Base-by-base conservation (phyloP, 2,113 vertebrate genomes). In the Sorex araneus region DNA sequence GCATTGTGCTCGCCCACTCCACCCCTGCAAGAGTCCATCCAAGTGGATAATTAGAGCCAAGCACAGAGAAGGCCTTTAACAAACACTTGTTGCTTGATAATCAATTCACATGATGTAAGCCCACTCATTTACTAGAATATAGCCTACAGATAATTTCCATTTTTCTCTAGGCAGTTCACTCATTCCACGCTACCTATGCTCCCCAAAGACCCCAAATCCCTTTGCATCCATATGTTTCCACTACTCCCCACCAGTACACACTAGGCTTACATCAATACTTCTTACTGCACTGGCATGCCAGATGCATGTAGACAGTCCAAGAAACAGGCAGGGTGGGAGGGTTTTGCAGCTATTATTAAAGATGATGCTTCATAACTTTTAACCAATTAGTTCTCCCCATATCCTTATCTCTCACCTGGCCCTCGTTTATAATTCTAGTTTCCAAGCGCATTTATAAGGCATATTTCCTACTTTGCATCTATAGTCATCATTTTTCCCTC, bases 31-130 rank as follows among this genome's bases (percentile, higher is more conserved):
- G 69, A 47, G 81, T 80, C 89, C 70, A 54, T 91, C 43, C 84
- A 47, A 57, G 81, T n/a, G n/a, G 32, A 54, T 94, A 84, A 91
- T 74, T 50, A 70, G 89, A 75, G 64, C 70, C 27, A 47, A 70
- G 77, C 76, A 47, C 80, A 73, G 83, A 79, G 36, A 43, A 93
- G 36, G 40, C 80, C 73, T 64, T 71, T 27, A 91, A 57, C 45
- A 91, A 70, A 90, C 57, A 82, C 94, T 93, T 92, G 92, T 92
- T 84, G 84, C 93, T 94, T 63, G 80, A 81, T 67, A 91, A 94
- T 74, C 91, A 81, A 9, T 83, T 84, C 95, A 84, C 1, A 11
- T 23, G 13, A 28, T 45, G 64, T 40, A 25, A 70, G 54, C 89
- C 84, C 87, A 91, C 87, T 87, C 66, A 9, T 43, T 54, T 6